These are phyloP conservation scores for Dromiciops gliroides DNA, from an alignment of 2,113 vertebrate species.

Conservation along the genomic window DNA sequence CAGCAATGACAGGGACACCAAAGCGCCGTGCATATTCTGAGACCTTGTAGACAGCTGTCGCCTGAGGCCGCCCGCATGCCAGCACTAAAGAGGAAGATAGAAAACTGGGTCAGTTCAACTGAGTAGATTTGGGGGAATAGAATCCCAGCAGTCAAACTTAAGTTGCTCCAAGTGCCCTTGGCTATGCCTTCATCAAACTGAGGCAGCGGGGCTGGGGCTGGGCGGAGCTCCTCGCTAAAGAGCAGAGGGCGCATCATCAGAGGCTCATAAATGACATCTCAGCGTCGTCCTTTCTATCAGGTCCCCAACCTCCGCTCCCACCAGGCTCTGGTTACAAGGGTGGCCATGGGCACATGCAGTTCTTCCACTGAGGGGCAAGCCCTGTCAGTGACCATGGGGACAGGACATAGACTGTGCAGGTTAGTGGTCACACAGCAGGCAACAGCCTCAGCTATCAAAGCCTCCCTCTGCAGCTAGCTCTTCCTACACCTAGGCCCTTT, in stretches of 20 bases:
- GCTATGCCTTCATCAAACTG: constrained; percentile 52
- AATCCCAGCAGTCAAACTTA: accelerated
- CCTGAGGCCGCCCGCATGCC: constrained; percentile 96
- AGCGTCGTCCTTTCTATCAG: background rate
- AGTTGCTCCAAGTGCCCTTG: constrained; percentile 51
- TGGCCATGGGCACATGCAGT: constrained; percentile 34
- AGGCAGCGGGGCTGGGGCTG: background rate
- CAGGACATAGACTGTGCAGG: background rate
- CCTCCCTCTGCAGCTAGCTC: background rate
- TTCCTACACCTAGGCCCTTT: constrained; percentile 24
- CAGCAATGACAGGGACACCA: constrained; percentile 95
- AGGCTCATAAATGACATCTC: background rate
- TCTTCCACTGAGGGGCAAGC: too few relatives aligned
- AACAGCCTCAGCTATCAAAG: background rate
- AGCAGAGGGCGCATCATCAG: background rate
- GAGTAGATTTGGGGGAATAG: accelerated
- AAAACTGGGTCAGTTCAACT: background rate
- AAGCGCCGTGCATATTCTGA: constrained; percentile 96
- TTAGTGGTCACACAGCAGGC: constrained; percentile 12
- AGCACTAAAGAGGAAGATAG: constrained; percentile 86
- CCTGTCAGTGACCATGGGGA: constrained; percentile 46
- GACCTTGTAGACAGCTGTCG: constrained; percentile 97
- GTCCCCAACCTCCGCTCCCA: background rate
- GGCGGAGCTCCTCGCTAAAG: background rate
- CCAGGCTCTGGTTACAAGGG: constrained; percentile 1